Conservation (phyloP, 2,113 vertebrate species). For the Copsychus sechellarum region DNA sequence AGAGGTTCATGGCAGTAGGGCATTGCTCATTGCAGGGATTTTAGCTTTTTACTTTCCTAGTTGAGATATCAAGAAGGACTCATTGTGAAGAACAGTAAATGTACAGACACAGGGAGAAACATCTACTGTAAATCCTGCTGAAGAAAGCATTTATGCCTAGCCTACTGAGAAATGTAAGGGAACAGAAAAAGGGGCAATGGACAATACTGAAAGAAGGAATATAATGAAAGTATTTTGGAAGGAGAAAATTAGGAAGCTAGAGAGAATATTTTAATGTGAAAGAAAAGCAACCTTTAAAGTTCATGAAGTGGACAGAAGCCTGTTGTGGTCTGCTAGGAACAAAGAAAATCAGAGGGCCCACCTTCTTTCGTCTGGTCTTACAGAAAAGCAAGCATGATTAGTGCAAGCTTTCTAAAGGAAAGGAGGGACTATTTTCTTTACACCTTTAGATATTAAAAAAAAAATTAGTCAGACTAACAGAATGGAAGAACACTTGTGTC, state of each 20-base stretch:
- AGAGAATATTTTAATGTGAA: neutral
- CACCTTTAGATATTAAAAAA: neutral
- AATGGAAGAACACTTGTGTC: neutral
- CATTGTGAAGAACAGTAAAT: neutral
- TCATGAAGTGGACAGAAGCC: neutral
- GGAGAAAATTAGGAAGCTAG: neutral
- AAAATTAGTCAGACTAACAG: neutral
- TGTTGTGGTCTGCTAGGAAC: neutral
- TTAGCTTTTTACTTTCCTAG: neutral
- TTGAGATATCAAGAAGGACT: neutral
- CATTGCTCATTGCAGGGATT: neutral
- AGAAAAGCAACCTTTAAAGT: neutral
- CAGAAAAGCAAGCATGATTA: neutral
- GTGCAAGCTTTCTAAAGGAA: neutral
- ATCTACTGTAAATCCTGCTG: neutral
- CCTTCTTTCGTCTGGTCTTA: neutral
- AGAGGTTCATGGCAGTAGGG: neutral
- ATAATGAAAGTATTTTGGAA: neutral
- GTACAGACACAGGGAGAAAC: neutral
- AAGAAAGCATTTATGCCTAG: neutral
- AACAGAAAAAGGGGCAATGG: neutral
- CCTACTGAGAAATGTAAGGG: neutral
- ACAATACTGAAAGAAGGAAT: neutral
- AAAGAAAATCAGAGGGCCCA: neutral
- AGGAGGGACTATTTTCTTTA: neutral